Percentiles rank a stretch among this genome's conserved stretches.
Evolutionary conservation across 2,888 invertebrate genomes (phyloP).

Genomic region (Vesta saturnalis): DNA sequence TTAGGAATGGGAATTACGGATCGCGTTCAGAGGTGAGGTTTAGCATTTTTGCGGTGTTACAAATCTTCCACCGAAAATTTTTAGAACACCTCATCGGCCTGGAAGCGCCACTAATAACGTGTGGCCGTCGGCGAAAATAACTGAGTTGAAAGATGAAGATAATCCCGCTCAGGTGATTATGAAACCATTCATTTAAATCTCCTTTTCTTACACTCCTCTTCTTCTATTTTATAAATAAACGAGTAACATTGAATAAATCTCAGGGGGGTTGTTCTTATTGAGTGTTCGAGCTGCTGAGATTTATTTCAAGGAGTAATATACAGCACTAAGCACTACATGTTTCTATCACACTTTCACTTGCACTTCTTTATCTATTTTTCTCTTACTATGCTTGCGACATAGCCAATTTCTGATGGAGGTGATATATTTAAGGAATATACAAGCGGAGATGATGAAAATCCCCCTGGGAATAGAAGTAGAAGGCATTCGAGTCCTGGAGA

Average conservation of each 20-base stretch:
- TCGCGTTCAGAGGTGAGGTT: conserved; percentile 73
- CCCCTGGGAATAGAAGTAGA: conserved; percentile 61
- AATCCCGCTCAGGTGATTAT: conserved; percentile 59
- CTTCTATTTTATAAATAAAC: conserved; percentile 36
- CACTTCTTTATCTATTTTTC: conserved; percentile 8
- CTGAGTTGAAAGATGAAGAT: conserved; percentile 56
- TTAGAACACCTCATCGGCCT: conserved; percentile 54
- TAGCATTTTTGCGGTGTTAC: not conserved
- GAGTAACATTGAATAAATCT: conserved; percentile 41
- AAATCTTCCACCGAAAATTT: conserved; percentile 32
- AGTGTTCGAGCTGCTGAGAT: conserved; percentile 33
- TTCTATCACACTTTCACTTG: conserved; percentile 59
- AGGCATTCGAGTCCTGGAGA: conserved; percentile 78
- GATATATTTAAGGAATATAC: conserved; percentile 70
- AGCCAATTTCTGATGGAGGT: not conserved
- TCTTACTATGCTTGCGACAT: not conserved
- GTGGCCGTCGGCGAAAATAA: conserved; percentile 52
- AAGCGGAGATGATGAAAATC: conserved; percentile 70
- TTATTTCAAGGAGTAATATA: conserved; percentile 34
- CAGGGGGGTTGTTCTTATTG: conserved; percentile 21
- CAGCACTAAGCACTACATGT: conserved; percentile 62
- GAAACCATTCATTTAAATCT: conserved; percentile 23
- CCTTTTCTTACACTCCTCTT: conserved; percentile 17
- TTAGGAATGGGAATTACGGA: conserved; percentile 86
- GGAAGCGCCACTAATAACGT: conserved; percentile 52